phyloP scores from a whole-genome alignment of 64 coral and sea anemone species.

The Montipora capricornis region DNA sequence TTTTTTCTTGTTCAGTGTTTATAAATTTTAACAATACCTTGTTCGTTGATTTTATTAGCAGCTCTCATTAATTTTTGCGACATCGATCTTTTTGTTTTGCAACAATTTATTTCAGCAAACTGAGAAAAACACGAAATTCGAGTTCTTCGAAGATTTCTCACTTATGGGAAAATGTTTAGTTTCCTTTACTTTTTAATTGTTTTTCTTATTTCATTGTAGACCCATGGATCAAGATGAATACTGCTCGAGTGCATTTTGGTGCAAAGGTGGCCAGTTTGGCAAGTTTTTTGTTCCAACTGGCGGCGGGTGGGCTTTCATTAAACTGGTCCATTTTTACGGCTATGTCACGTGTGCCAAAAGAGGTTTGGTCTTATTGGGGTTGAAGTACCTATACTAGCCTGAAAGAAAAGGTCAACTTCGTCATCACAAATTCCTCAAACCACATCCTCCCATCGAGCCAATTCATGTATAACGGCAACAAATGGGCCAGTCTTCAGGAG shows the following conservation, averaged over 20 bases:
- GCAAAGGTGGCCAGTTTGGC: not conserved
- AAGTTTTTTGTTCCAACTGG: not conserved
- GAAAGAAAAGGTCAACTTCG: not conserved
- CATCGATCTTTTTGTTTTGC: too few species aligned
- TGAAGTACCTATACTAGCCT: not conserved
- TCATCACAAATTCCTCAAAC: not conserved
- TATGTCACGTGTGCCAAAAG: not conserved
- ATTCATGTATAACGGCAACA: not conserved
- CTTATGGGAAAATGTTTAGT: too few species aligned
- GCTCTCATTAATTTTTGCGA: too few species aligned
- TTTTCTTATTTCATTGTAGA: too few species aligned
- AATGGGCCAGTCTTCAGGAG: not conserved
- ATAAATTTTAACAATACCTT: too few species aligned
- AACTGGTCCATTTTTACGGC: slow-evolving; percentile 6
- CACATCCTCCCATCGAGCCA: not conserved
- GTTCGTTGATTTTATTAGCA: too few species aligned
- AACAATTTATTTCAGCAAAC: too few species aligned
- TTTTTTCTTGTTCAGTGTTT: too few species aligned
- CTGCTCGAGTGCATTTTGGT: not conserved
- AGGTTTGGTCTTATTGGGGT: not conserved
- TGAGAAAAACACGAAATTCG: too few species aligned
- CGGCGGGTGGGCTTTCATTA: not conserved
- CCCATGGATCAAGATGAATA: not conserved
- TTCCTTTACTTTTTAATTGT: too few species aligned
- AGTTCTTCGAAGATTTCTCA: too few species aligned